phyloP scores from a whole-genome alignment of 2,113 vertebrate species.

The Leptocoma aspasia region DNA sequence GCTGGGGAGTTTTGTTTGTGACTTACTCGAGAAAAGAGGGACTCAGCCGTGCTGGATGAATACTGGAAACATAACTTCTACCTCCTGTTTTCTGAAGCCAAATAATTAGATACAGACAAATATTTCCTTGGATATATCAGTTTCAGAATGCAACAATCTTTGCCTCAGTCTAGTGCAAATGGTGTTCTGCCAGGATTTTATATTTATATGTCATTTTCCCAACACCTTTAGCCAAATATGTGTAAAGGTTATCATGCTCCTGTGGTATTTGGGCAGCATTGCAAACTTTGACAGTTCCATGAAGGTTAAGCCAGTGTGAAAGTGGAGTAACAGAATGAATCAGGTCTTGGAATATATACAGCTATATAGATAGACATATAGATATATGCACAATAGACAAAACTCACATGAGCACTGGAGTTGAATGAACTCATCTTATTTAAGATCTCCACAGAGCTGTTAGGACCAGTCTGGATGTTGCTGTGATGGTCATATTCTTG shows the following conservation, averaged over 20 bases:
- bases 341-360: neutral
- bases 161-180: neutral
- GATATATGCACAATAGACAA: neutral
- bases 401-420: neutral
- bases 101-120: neutral
- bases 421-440: neutral
- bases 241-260: neutral
- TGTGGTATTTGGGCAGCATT: neutral
- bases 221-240: neutral
- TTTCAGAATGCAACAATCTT: neutral
- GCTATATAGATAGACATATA: too few relatives aligned
- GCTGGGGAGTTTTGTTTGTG: neutral
- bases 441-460: neutral
- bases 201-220: neutral
- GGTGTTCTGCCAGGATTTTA: neutral
- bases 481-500: neutral
- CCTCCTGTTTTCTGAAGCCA: neutral
- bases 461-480: accelerated
- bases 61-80: neutral
- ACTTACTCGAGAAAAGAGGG: neutral
- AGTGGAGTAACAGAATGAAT: neutral
- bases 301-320: neutral
- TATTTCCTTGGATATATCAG: neutral
- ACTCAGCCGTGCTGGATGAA: neutral
- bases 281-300: neutral